phyloP scores from a whole-genome alignment of 2,113 vertebrate species.

The Glaucomys volans region DNA sequence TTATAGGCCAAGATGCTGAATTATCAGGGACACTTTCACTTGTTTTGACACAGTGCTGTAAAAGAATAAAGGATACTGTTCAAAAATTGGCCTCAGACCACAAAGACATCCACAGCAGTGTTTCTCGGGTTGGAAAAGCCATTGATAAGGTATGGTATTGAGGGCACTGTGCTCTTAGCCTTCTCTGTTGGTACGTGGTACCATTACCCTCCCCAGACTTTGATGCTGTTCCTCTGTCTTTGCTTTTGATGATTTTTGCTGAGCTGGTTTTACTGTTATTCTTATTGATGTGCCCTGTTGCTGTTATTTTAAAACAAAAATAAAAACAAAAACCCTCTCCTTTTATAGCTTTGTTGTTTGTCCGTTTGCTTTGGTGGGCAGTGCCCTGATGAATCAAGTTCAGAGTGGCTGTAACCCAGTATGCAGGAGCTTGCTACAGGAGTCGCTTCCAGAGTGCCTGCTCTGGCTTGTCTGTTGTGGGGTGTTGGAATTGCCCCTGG shows the following conservation, averaged over 20 bases:
- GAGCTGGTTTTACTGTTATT: slow-evolving; percentile 7
- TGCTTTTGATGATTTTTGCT: slow-evolving; percentile 30
- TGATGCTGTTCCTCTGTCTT: slow-evolving; percentile 7
- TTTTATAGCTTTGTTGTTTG: slow-evolving; percentile 6
- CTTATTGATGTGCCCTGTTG: neutral
- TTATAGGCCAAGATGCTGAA: slow-evolving; percentile 90
- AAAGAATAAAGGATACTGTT: slow-evolving; percentile 93
- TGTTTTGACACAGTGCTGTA: slow-evolving; percentile 93
- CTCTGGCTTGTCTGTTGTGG: neutral
- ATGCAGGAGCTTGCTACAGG: slow-evolving; percentile 45
- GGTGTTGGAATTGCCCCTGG: neutral
- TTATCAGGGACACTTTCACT: slow-evolving; percentile 92
- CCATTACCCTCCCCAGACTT: neutral
- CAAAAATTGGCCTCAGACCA: slow-evolving; percentile 93
- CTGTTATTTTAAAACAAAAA: slow-evolving; percentile 32
- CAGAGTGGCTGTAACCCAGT: neutral
- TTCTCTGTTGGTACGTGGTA: neutral
- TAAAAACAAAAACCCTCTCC: neutral
- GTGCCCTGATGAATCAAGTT: neutral
- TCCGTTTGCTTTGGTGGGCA: slow-evolving; percentile 19
- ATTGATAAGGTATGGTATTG: slow-evolving; percentile 90
- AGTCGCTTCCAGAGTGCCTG: neutral
- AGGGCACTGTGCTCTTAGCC: neutral
- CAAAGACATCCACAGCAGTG: slow-evolving; percentile 94
- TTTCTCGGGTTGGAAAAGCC: slow-evolving; percentile 93